These are phyloP conservation scores for Chironomus striatipennis DNA, from an alignment of 1,140 invertebrate species.

Conservation along the genomic window DNA sequence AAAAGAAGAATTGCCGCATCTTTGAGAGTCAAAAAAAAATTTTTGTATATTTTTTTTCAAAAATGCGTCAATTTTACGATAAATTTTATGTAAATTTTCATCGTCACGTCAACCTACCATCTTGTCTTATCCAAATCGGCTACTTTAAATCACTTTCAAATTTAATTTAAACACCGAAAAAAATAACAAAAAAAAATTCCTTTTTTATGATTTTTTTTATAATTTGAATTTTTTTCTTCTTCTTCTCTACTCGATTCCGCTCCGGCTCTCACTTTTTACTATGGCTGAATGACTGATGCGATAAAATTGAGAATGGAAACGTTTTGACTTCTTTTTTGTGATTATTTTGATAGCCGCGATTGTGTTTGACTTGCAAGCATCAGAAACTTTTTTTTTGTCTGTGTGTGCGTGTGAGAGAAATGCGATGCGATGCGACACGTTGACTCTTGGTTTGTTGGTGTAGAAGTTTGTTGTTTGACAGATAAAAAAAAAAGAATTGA, in stretches of 20 bases:
- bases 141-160: not conserved
- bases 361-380: no score
- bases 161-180: no score
- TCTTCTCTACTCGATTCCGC: no score
- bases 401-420: no score
- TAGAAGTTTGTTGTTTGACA: no score
- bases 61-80: not conserved
- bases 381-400: no score
- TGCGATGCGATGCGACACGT: no score
- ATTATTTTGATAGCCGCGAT: slow-evolving; percentile 22
- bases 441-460: no score
- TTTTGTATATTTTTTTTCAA: not conserved
- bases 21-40: not conserved
- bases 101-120: not conserved
- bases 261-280: not conserved
- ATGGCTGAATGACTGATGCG: not conserved
- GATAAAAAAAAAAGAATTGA: no score
- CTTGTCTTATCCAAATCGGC: not conserved
- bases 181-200: no score
- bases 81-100: no score
- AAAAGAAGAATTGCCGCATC: slow-evolving; percentile 2
- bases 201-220: not conserved
- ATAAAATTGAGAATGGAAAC: not conserved
- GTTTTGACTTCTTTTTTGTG: not conserved
- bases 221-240: not conserved